phyloP scores from a whole-genome alignment of 1,140 invertebrate species.

The Drosophila subpulchrella region DNA sequence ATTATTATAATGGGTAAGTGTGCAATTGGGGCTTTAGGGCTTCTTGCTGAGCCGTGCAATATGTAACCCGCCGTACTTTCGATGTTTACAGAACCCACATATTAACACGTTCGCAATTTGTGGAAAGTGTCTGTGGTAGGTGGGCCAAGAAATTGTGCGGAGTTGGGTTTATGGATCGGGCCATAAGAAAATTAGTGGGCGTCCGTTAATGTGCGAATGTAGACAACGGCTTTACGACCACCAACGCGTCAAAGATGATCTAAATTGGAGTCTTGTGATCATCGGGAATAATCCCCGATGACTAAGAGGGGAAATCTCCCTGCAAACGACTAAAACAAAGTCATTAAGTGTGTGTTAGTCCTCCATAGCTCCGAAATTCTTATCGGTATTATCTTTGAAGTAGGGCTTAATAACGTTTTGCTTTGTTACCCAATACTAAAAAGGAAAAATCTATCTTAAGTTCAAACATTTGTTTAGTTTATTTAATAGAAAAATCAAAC shows the following conservation, averaged over 20 bases:
- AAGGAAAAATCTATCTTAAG: too few species aligned
- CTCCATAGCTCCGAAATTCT: not conserved
- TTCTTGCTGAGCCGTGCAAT: conserved; percentile 57
- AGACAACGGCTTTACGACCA: conserved; percentile 38
- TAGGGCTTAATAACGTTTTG: too few species aligned
- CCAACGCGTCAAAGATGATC: conserved; percentile 37
- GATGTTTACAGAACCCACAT: conserved; percentile 70
- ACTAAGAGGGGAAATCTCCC: conserved; percentile 33
- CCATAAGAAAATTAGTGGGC: conserved; percentile 68
- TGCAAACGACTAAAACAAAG: not conserved
- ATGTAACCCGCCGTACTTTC: conserved; percentile 34
- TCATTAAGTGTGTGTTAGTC: not conserved
- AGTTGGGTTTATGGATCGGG: conserved; percentile 34
- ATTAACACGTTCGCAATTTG: conserved; percentile 66
- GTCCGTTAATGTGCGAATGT: conserved; percentile 69
- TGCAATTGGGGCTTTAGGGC: conserved; percentile 19
- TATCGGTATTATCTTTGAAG: too few species aligned
- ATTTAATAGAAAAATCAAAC: too few species aligned
- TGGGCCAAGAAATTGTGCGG: conserved; percentile 35
- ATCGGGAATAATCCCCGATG: conserved; percentile 19
- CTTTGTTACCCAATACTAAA: too few species aligned
- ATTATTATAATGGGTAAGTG: conserved; percentile 10
- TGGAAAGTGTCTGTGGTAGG: conserved; percentile 29
- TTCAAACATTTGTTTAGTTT: too few species aligned
- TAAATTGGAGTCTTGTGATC: conserved; percentile 67